These are phyloP conservation scores for Apaloderma vittatum DNA, from an alignment of 2,113 vertebrate genomes.

Conservation along the genomic window DNA sequence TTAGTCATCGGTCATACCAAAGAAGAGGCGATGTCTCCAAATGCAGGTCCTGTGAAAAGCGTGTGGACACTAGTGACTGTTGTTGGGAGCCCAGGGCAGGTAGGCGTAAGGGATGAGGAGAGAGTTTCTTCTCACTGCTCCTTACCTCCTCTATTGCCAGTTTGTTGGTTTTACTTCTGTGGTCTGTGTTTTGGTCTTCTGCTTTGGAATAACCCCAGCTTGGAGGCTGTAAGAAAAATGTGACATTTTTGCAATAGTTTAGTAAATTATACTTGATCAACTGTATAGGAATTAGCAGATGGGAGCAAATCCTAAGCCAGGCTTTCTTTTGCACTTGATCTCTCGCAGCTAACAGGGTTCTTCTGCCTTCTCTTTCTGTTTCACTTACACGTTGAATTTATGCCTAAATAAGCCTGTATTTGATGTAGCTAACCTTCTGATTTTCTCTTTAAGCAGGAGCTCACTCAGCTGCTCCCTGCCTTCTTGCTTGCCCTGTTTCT, in stretches of 20 bases:
- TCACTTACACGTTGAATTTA: background rate
- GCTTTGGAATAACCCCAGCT: conserved; percentile 27
- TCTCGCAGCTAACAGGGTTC: background rate
- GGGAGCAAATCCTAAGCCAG: background rate
- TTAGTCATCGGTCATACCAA: background rate
- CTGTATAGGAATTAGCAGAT: background rate
- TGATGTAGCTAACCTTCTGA: background rate
- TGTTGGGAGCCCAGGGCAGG: background rate
- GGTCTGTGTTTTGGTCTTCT: conserved; percentile 34
- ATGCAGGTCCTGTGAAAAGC: background rate
- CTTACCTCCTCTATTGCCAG: background rate
- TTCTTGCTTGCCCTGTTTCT: background rate
- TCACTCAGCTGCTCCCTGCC: background rate
- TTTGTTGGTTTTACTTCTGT: conserved; percentile 2
- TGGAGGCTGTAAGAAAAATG: background rate
- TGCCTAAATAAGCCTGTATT: background rate
- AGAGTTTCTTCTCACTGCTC: background rate
- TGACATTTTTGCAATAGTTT: conserved; percentile 34
- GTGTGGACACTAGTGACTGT: too few species aligned
- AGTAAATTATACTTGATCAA: background rate
- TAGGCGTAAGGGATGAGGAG: background rate
- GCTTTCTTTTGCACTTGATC: background rate
- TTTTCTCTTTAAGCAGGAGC: background rate
- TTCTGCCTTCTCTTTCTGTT: background rate
- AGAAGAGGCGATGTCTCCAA: background rate